These are phyloP conservation scores for Anser brachyrhynchus DNA, from an alignment of 2,113 vertebrate genomes.

Conservation along the genomic window DNA sequence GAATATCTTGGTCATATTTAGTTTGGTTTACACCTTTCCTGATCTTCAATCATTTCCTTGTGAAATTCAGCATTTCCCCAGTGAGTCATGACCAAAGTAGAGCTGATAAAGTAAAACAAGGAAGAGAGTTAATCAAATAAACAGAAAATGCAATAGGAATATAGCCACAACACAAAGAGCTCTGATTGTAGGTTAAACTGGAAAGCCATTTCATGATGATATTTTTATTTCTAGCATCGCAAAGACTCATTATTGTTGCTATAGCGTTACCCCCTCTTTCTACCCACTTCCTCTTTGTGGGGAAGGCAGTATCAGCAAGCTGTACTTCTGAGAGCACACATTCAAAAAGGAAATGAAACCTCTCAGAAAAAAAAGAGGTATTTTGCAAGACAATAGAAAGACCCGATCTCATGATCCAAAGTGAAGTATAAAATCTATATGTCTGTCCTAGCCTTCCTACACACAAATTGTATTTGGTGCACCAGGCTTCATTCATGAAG, in stretches of 20 bases:
- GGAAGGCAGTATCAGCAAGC: neutral
- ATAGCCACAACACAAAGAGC: neutral
- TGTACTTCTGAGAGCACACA: neutral
- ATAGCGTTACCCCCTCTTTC: neutral
- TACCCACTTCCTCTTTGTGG: constrained; percentile 12
- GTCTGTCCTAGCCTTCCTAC: neutral
- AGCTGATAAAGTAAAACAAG: neutral
- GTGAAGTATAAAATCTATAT: neutral
- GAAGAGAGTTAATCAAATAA: neutral
- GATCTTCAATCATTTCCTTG: neutral
- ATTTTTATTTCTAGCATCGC: neutral
- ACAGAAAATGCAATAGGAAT: neutral
- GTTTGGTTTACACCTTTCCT: neutral
- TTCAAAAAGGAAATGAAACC: constrained; percentile 8
- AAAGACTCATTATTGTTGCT: constrained; percentile 21
- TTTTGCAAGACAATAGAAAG: neutral
- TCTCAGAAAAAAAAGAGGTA: neutral
- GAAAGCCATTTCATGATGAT: neutral
- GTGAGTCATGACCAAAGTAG: neutral
- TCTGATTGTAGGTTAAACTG: neutral
- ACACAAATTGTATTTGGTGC: rapidly evolving
- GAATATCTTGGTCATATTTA: neutral
- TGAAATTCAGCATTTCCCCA: neutral
- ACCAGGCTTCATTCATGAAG: neutral
- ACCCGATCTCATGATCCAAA: neutral